These are phyloP conservation scores for Nycticryphes semicollaris DNA, from an alignment of 2,113 vertebrate genomes.

Conservation along the genomic window DNA sequence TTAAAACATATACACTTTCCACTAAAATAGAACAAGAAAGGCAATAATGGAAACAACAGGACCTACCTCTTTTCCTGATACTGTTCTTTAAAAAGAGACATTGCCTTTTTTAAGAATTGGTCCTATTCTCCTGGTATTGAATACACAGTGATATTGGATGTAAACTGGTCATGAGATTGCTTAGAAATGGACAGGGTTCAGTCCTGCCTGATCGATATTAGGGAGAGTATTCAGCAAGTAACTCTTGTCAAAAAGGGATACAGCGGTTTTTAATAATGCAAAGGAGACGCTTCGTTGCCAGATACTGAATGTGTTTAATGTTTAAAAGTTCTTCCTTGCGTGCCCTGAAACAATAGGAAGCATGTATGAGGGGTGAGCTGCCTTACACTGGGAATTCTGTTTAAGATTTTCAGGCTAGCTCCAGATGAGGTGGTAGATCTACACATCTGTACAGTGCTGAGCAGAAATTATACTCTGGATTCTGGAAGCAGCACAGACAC, in stretches of 20 bases:
- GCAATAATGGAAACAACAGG: not conserved
- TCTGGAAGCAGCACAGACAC: not conserved
- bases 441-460: constrained; percentile 13
- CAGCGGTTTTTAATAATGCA: not conserved
- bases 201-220: not conserved
- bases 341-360: constrained; percentile 36
- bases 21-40: not conserved
- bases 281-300: not conserved
- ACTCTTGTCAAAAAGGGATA: not conserved
- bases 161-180: not conserved
- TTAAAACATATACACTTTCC: not conserved
- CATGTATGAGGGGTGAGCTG: not conserved
- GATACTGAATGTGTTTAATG: not conserved
- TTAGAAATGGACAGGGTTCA: not conserved
- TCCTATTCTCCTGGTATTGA: not conserved
- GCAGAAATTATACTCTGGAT: not conserved
- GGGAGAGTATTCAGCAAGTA: not conserved
- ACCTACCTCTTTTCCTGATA: not conserved
- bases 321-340: not conserved
- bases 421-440: constrained; percentile 38
- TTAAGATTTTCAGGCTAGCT: constrained; percentile 29
- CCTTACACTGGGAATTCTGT: not conserved
- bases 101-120: not conserved
- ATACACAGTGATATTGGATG: not conserved
- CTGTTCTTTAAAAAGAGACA: not conserved